Evolutionary conservation across 2,888 invertebrate genomes (phyloP).

Genomic region (Diloba caeruleocephala): DNA sequence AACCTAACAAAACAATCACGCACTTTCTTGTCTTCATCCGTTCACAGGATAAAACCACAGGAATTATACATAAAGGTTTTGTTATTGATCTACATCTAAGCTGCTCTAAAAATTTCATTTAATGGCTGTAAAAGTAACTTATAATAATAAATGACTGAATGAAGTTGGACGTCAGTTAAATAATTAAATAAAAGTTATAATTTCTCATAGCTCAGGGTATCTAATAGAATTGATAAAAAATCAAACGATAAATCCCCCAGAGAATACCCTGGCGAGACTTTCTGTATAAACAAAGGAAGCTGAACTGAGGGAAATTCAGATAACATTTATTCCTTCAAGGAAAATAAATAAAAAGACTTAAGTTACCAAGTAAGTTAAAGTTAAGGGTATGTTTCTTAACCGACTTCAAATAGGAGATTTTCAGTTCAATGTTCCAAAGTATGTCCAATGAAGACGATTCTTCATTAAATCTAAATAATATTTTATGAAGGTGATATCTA

Average conservation of each 20-base stretch:
- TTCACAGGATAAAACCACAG: too few relatives aligned
- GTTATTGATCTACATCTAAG: too few relatives aligned
- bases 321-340: conserved; percentile 27
- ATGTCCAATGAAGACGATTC: too few relatives aligned
- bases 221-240: conserved; percentile 43
- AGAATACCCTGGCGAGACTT: conserved; percentile 32
- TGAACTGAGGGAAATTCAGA: conserved; percentile 21
- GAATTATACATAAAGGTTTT: too few relatives aligned
- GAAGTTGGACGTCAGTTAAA: conserved; percentile 5
- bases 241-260: conserved; percentile 29
- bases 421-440: not conserved
- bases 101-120: too few relatives aligned
- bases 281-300: conserved; percentile 34
- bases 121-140: too few relatives aligned
- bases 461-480: too few relatives aligned
- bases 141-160: not conserved
- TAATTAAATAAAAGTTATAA: conserved; percentile 22
- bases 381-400: not conserved
- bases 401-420: conserved; percentile 1
- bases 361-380: conserved; percentile 25
- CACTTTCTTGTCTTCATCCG: too few relatives aligned
- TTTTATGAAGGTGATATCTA: too few relatives aligned
- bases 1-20: too few relatives aligned
- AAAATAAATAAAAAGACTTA: conserved; percentile 30
- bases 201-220: conserved; percentile 19